Base-by-base conservation (phyloP, 1,140 invertebrate genomes). In the Andricus grossulariae region DNA sequence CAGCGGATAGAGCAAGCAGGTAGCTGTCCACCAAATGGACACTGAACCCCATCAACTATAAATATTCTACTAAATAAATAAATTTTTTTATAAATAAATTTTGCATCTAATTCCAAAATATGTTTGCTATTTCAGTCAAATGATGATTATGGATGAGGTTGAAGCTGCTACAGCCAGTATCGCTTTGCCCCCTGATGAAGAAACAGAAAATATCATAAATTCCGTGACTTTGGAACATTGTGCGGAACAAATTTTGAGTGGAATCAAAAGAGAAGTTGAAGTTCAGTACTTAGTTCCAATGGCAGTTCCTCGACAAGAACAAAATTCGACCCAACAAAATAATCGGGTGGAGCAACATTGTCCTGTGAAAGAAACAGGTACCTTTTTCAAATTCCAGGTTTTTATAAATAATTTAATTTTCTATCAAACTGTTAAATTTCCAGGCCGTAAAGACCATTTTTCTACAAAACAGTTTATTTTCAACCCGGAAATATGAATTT, bases 241-340 rank as follows among this genome's bases (percentile, higher is more conserved):
- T n/a, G 92, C 92, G 0, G 92, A 92, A 72, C 88, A 92, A 82
- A 93, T 93, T 75, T 82, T 92, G 11, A 92, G 88, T 51, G 92
- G 92, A 18, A 85, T 92, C 0, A 92, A 92, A 77, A 88, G 85
- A 54, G 88, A 92, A 45, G 92, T 93, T 1, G 91, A 93, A 80
- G 92, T 93, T 32, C 91, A 93, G 79, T 92, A 92, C 85, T 73
- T 93, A 6, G 86, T 91, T 18, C 90, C 91, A 21, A 91, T 91
- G 88, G 83, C 86, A 74, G 55, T 89, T 10, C 80, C 88, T 5
- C 85, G 81, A 75, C 82, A 75, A 45, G 84, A 87, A 39, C 72
- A 79, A 12, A 80, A 76, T 71, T 11, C 25, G 21, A 51, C 13
- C 21, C 82, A 85, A 12, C 85, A 87, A 45, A 78, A 74, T n/a